These are phyloP conservation scores for Hypselothyrea guttata DNA, from an alignment of 2,888 invertebrate species.

Conservation along the genomic window DNA sequence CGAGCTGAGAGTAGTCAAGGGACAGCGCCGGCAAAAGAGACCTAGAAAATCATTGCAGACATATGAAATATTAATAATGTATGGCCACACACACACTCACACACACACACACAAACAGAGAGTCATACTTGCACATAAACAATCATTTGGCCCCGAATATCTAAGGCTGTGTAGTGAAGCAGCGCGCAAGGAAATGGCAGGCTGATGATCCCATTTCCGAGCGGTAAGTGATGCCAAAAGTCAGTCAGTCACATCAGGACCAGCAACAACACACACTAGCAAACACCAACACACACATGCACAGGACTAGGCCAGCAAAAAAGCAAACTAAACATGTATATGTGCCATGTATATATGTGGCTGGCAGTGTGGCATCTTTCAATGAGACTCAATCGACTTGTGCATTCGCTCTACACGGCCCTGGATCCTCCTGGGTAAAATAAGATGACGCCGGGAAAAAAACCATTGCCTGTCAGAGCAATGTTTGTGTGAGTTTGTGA, in stretches of 20 bases:
- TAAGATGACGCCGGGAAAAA: slow-evolving; percentile 51
- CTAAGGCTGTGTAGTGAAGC: slow-evolving; percentile 68
- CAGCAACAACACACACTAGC: slow-evolving; percentile 14
- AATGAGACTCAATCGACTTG: slow-evolving; percentile 70
- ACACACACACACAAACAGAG: slow-evolving; percentile 14
- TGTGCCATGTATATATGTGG: too few species aligned
- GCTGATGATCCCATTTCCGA: slow-evolving; percentile 81
- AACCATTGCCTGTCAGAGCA: background rate
- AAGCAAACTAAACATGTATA: slow-evolving; percentile 7
- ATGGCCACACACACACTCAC: slow-evolving; percentile 39
- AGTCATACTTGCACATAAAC: slow-evolving; percentile 55
- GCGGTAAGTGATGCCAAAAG: slow-evolving; percentile 80
- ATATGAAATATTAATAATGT: slow-evolving; percentile 81
- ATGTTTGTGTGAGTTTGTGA: slow-evolving; percentile 20
- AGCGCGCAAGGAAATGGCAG: slow-evolving; percentile 77
- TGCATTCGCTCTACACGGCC: slow-evolving; percentile 59
- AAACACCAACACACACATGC: slow-evolving; percentile 8
- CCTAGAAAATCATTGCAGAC: slow-evolving; percentile 80
- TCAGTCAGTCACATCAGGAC: slow-evolving; percentile 56
- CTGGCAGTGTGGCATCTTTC: slow-evolving; percentile 56
- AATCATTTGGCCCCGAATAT: slow-evolving; percentile 71
- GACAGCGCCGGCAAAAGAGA: slow-evolving; percentile 44
- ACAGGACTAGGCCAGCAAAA: slow-evolving; percentile 30
- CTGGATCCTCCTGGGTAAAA: slow-evolving; percentile 53
- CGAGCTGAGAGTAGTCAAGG: slow-evolving; percentile 43